Evolutionary conservation across 2,113 vertebrate genomes (phyloP).

Genomic region (Leucoraja erinaceus): DNA sequence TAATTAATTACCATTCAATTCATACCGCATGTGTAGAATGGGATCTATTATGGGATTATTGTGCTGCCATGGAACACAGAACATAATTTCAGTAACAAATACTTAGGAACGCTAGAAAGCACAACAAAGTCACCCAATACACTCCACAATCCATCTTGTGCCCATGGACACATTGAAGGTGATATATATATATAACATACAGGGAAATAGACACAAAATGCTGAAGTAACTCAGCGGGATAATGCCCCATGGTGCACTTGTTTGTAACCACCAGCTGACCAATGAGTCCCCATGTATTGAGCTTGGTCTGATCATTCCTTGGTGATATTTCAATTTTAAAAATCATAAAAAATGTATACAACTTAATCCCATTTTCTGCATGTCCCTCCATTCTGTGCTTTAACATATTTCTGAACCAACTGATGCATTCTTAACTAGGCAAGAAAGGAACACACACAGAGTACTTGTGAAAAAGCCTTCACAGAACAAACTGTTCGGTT

Average conservation of each 20-base stretch:
- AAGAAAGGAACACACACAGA: background rate
- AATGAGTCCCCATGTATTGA: background rate
- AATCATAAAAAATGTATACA: background rate
- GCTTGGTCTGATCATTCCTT: background rate
- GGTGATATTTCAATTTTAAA: background rate
- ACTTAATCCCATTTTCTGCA: background rate
- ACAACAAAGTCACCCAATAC: background rate
- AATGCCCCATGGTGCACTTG: background rate
- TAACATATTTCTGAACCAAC: background rate
- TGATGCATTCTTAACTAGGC: background rate
- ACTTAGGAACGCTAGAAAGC: background rate
- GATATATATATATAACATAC: background rate
- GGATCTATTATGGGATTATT: background rate
- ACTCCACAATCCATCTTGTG: background rate
- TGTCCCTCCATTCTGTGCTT: background rate
- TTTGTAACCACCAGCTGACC: background rate
- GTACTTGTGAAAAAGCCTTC: background rate
- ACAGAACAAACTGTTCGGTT: background rate
- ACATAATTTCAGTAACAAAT: background rate
- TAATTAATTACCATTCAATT: background rate
- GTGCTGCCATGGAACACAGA: background rate
- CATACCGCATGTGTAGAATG: background rate
- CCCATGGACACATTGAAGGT: background rate
- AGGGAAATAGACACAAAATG: too few relatives aligned
- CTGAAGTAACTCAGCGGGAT: too few relatives aligned